A percentile compares a stretch with the other conserved stretches of the same genome.
Evolutionary conservation across 92 coral and sea anemone species (phyloP).

Genomic region (Isaurus tuberculatus): DNA sequence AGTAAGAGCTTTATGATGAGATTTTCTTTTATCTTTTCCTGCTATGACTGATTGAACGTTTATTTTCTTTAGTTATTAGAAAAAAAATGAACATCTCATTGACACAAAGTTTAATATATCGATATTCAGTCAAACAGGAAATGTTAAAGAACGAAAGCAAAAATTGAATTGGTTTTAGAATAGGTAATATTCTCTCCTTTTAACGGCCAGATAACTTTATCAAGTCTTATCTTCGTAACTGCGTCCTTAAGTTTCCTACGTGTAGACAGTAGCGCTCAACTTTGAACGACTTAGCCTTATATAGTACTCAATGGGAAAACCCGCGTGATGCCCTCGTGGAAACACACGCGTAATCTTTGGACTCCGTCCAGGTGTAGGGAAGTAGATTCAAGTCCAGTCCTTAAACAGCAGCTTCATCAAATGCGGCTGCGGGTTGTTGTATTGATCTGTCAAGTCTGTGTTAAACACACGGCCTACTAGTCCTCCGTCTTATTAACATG

Average conservation of each 20-base stretch:
- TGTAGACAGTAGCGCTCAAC: constrained; percentile 36
- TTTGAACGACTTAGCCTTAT: constrained; percentile 40
- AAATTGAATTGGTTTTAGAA: constrained; percentile 17
- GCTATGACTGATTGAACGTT: not conserved
- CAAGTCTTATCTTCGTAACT: constrained; percentile 3
- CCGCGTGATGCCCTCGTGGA: constrained; percentile 28
- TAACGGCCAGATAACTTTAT: constrained; percentile 36
- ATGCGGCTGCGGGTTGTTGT: constrained; percentile 55
- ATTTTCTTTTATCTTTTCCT: not conserved
- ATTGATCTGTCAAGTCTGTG: constrained; percentile 77
- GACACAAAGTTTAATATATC: not conserved
- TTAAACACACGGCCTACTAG: constrained; percentile 74
- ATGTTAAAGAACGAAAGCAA: not conserved
- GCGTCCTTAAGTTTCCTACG: constrained; percentile 18
- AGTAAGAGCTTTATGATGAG: constrained; percentile 10
- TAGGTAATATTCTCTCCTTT: constrained; percentile 2
- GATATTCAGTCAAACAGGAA: constrained; percentile 1
- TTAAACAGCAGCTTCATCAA: constrained; percentile 36
- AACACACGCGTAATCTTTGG: constrained; percentile 33
- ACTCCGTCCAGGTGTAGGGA: constrained; percentile 47
- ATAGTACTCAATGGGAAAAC: constrained; percentile 24
- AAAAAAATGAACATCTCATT: too few relatives aligned
- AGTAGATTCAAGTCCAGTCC: constrained; percentile 35
- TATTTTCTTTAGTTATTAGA: too few relatives aligned
- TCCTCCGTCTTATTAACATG: constrained; percentile 81